Conservation (phyloP, 1,140 invertebrate genomes). For the Bombus difficillimus region DNA sequence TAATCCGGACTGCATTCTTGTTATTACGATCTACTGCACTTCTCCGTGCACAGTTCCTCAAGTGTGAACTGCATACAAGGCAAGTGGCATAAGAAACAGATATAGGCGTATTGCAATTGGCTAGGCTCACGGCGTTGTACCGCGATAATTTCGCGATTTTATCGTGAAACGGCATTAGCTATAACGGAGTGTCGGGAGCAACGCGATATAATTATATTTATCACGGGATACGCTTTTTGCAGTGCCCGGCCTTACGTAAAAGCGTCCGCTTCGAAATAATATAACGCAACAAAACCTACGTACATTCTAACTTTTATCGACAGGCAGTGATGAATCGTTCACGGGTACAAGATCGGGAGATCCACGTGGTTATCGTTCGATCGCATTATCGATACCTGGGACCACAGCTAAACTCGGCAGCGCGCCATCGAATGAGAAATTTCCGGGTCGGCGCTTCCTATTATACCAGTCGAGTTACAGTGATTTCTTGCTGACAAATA, state of each 20-base stretch:
- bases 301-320: constrained; percentile 20
- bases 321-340: constrained; percentile 38
- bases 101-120: constrained; percentile 33
- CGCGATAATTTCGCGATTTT: constrained; percentile 54
- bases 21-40: constrained; percentile 26
- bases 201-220: constrained; percentile 55
- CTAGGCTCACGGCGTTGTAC: constrained; percentile 18
- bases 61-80: constrained; percentile 39
- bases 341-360: constrained; percentile 21
- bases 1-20: constrained; percentile 28
- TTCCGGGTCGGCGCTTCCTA: constrained; percentile 36
- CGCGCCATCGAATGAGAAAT: neutral
- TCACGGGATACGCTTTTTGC: constrained; percentile 24
- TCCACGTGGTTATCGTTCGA: constrained; percentile 36
- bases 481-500: neutral
- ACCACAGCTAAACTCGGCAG: constrained; percentile 23
- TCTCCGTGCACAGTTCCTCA: constrained; percentile 7
- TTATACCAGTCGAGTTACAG: neutral
- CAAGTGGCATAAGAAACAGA: constrained; percentile 19
- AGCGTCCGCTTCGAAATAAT: constrained; percentile 10
- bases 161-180: constrained; percentile 29
- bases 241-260: neutral
- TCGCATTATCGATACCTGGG: constrained; percentile 36
- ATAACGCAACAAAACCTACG: constrained; percentile 7
- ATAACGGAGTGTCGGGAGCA: constrained; percentile 43